Evolutionary conservation across 2,888 invertebrate species (phyloP), one percentile per base, ranked within the genome.

Genomic region (Rhamnusium bicolor): DNA sequence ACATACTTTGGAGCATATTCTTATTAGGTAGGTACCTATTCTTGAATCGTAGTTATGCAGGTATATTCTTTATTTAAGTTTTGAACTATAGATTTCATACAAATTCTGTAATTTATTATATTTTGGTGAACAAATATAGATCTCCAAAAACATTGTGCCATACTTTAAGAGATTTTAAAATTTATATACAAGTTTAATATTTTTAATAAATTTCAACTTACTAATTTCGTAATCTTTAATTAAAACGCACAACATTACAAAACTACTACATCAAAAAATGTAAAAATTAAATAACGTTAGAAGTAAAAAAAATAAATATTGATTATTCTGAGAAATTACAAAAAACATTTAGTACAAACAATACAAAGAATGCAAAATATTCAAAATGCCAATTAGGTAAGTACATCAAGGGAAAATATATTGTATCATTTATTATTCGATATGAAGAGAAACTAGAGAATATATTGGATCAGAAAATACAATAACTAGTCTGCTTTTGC

Each of bases 331-430:
- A 5, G 51, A 14, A 21, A 12, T 24, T 40, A 54, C 40, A 53
- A 54, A 54, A 24, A 54, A 66, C 66, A 40, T 51, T 66, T 66
- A 54, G 53, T 54, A 53, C 53, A 32, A 54, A 66, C 49, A 21
- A 54, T 66, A 49, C 24, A 66, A 58, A 60, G 32, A 60, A 61
- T 58, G 69, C 32, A 69, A 69, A 69, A 47, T 60, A 54, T 12
- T 53, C 16, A 21, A 68, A 58, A 21, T 51, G 8, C 49, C 46
- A 68, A 67, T 40, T 49, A 24, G 24, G 18, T 49, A 24, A 16
- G 18, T 51, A 51, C 51, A 63, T 49, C 63, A 63, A 63, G 27
- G 63, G 51, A 19, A 18, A 19, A 40, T 40, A 4, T 14, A 1
- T 24, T 24, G 2, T 24, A 24, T 2, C 24, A 24, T 24, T n/a